Conservation (phyloP, 1,140 invertebrate species). For the Scaptomyza montana region DNA sequence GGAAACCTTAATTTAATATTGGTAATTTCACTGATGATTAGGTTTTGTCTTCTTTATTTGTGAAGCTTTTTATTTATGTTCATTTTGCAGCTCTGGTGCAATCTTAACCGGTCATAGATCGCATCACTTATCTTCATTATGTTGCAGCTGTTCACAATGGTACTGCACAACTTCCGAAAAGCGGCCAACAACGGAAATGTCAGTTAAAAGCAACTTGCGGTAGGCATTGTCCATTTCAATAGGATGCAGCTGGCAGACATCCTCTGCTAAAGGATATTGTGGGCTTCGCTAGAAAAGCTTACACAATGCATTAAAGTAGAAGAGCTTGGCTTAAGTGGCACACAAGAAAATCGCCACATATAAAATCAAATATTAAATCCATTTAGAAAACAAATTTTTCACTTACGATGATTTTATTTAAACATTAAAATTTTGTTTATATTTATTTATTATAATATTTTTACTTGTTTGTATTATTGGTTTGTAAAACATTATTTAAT, state of each 20-base stretch:
- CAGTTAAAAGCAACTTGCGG: conserved; percentile 31
- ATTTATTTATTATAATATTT: too few relatives aligned
- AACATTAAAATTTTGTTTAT: too few relatives aligned
- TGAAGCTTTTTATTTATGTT: not conserved
- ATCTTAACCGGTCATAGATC: not conserved
- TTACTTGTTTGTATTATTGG: too few relatives aligned
- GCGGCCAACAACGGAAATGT: conserved; percentile 26
- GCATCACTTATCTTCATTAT: conserved; percentile 13
- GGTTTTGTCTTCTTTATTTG: not conserved
- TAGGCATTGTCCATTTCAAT: conserved; percentile 12
- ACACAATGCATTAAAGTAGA: not conserved
- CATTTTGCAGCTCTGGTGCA: not conserved
- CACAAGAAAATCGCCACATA: not conserved
- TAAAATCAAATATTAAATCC: not conserved
- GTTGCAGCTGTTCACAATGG: conserved; percentile 23
- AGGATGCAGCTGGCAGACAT: not conserved
- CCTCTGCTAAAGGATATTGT: not conserved
- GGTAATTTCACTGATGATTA: too few relatives aligned
- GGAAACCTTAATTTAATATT: too few relatives aligned
- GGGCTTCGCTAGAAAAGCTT: not conserved
- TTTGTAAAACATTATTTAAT: too few relatives aligned
- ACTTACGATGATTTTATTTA: too few relatives aligned
- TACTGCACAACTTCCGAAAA: conserved; percentile 23
- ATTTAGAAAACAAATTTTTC: not conserved
- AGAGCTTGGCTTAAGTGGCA: not conserved